Base-by-base conservation (phyloP, 2,888 invertebrate species). In the Caradrina kadenii region DNA sequence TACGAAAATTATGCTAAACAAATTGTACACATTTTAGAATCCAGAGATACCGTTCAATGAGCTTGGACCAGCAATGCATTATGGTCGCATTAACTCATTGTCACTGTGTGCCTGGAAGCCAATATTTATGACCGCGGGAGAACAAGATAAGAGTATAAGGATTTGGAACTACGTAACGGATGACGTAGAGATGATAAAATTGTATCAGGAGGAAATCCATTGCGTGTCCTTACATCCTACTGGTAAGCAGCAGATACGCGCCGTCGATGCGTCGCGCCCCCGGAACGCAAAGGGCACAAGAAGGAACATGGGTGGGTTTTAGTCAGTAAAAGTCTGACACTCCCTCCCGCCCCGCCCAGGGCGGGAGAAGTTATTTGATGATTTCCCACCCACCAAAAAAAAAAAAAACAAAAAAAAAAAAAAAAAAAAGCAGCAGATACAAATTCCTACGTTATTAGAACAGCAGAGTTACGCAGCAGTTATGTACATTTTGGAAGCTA, bases 151-250 rank as follows among this genome's bases (percentile, higher is more conserved):
- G 81, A 98, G 98, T 49, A 97, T 99, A 60, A 96, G 98, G 63
- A 96, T 99, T 56, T 99, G 99, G 99, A 98, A 99, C 90, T 99
- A 98, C 89, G 98, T 98, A 92, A 97, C 97, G 0, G 97, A 97
- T 89, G 97, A 96, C 58, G 95, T 99, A 62, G 98, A 98, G 86
- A 92, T 98, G 88, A 96, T 97, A 22, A 98, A 98, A 87, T 97
- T 98, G 82, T 99, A 98, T 89, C 96, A 97, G 79, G 99, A 99
- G 86, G 98, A 98, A 86, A 96, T 98, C 35, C 97, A 97, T 87
- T 97, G 97, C 69, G 96, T 98, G 19, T 97, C 97, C 1, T 89
- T 98, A 55, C 98, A 98, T 91, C 98, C 98, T 0, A 96, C 96
- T 22, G 96, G 96, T 82, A 78, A 56, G 77, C 53, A 35, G 21